Evolutionary conservation across 2,888 invertebrate genomes (phyloP).

Genomic region (Bellardia pandia): DNA sequence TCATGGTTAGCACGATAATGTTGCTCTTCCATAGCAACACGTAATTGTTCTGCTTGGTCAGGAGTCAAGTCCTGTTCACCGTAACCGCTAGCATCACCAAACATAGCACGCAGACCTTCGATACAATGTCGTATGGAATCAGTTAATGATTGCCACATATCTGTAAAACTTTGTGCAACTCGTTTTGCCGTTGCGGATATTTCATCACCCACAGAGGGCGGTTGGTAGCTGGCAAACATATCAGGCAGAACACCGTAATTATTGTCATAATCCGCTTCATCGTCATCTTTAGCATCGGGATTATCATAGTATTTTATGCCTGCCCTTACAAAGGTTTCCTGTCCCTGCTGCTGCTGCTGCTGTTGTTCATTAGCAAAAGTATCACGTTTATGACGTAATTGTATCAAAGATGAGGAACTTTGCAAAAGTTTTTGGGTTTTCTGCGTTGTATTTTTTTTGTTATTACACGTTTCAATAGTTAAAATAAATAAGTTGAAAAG

Average conservation of each 20-base stretch:
- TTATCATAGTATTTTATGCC: not conserved
- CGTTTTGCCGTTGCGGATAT: conserved; percentile 73
- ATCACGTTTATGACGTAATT: conserved; percentile 66
- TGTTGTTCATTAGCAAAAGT: conserved; percentile 22
- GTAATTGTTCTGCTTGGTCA: conserved; percentile 50
- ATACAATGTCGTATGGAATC: conserved; percentile 75
- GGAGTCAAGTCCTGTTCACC: conserved; percentile 26
- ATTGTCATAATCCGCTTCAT: conserved; percentile 77
- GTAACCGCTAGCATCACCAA: conserved; percentile 27
- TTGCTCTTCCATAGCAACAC: conserved; percentile 32
- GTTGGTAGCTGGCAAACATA: conserved; percentile 54
- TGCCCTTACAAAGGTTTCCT: not conserved
- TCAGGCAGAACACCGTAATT: conserved; percentile 77
- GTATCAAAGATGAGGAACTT: conserved; percentile 51
- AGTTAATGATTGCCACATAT: conserved; percentile 77
- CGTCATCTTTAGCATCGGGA: conserved; percentile 43
- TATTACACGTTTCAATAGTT: conserved; percentile 26
- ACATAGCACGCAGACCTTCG: conserved; percentile 46
- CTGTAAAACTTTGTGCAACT: conserved; percentile 75
- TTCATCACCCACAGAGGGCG: conserved; percentile 71
- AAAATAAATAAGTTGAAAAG: not conserved
- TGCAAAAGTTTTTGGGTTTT: conserved; percentile 46
- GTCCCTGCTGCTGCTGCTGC: not conserved
- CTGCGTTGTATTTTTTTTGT: not conserved
- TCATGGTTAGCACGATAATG: conserved; percentile 30